These are phyloP conservation scores for Coptotermes formosanus DNA, from an alignment of 1,140 invertebrate genomes.

Conservation along the genomic window DNA sequence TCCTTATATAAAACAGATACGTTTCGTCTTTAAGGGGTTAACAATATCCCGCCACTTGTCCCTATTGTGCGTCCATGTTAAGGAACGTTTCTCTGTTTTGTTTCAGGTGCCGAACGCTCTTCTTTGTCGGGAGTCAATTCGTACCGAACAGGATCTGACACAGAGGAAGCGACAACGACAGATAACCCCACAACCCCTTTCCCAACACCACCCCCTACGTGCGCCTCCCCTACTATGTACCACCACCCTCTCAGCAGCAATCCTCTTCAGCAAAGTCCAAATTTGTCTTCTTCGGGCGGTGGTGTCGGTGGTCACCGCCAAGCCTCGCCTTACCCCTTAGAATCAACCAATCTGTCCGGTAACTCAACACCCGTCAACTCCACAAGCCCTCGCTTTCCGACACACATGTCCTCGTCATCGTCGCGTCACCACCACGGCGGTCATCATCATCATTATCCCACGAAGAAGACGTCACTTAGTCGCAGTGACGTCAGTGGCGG, in stretches of 20 bases:
- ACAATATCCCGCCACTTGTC: no score
- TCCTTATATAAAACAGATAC: no score
- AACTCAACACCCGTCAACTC: conserved; percentile 28
- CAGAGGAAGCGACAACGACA: conserved; percentile 53
- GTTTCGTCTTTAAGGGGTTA: no score
- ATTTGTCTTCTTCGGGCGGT: not conserved
- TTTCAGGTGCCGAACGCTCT: conserved; percentile 30
- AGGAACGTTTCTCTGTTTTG: not conserved
- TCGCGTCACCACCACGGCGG: not conserved
- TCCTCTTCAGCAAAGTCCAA: not conserved
- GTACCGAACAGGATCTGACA: conserved; percentile 59
- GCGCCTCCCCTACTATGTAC: conserved; percentile 47
- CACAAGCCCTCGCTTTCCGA: conserved; percentile 21
- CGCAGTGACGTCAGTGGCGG: not conserved
- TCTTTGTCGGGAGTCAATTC: conserved; percentile 39
- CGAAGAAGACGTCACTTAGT: not conserved
- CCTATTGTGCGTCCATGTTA: no score
- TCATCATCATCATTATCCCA: not conserved
- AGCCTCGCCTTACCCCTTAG: conserved; percentile 64
- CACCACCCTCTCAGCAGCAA: conserved; percentile 42
- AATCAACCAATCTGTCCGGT: conserved; percentile 55
- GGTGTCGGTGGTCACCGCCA: conserved; percentile 50
- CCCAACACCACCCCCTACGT: conserved; percentile 50
- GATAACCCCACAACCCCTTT: conserved; percentile 52
- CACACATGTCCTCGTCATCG: conserved; percentile 4